phyloP scores from a whole-genome alignment of 2,888 invertebrate genomes.

The Callyntrura sp. region DNA sequence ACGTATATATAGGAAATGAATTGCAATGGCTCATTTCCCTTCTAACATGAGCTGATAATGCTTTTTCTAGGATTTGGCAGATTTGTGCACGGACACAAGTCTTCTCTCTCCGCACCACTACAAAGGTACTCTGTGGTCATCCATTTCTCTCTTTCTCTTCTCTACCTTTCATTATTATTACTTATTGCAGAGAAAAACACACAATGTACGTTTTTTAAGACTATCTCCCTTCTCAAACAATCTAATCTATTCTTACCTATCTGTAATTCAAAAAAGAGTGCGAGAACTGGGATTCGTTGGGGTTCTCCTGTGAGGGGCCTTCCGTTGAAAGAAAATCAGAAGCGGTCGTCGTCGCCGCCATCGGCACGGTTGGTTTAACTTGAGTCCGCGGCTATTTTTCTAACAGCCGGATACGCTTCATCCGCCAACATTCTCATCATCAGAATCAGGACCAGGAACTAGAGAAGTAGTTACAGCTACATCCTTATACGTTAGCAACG shows the following conservation, averaged over 20 bases:
- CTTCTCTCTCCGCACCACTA: slow-evolving; percentile 38
- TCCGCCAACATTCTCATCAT: slow-evolving; percentile 73
- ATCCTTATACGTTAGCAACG: slow-evolving; percentile 37
- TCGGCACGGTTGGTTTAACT: slow-evolving; percentile 73
- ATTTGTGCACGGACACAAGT: slow-evolving; percentile 50
- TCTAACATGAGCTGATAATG: slow-evolving; percentile 55
- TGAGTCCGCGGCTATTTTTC: slow-evolving; percentile 72
- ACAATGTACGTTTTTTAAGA: slow-evolving; percentile 43
- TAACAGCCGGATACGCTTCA: slow-evolving; percentile 81
- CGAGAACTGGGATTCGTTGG: slow-evolving; percentile 40
- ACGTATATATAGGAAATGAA: slow-evolving; percentile 78
- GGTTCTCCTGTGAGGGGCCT: not conserved
- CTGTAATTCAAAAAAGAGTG: slow-evolving; percentile 46
- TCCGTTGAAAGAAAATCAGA: slow-evolving; percentile 65
- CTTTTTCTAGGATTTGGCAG: slow-evolving; percentile 62
- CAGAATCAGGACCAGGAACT: slow-evolving; percentile 67
- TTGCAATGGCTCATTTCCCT: slow-evolving; percentile 80
- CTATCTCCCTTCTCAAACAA: slow-evolving; percentile 24
- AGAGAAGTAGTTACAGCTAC: not conserved
- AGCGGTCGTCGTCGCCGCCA: slow-evolving; percentile 37
- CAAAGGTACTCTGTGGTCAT: slow-evolving; percentile 64
- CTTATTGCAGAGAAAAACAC: slow-evolving; percentile 63
- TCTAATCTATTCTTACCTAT: slow-evolving; percentile 56
- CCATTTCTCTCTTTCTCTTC: slow-evolving; percentile 64
- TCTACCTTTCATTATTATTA: slow-evolving; percentile 71